Base-by-base conservation (phyloP, 1,140 invertebrate genomes). In the Psix sp. region DNA sequence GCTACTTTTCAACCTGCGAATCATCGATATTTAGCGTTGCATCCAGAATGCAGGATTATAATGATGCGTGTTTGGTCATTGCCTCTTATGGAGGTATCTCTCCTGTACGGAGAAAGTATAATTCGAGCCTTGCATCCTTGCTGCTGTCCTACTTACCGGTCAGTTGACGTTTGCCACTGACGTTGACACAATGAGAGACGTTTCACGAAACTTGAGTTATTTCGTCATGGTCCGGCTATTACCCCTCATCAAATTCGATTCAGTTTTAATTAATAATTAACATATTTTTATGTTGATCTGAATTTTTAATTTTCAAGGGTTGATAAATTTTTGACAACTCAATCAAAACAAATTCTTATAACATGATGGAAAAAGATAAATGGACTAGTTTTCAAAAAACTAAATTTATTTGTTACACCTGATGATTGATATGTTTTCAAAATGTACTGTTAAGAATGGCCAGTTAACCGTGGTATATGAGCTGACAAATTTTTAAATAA, bases 61-160 rank as follows among this genome's bases (percentile, higher is more conserved):
- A 40, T 73, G 56, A 59, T 40, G 36, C 62, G 49, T 38, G 43
- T 67, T 67, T 67, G 46, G 40, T 59, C 29, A 57, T 62, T 38
- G 29, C 71, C 65, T 70, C 67, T 76, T 72, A 74, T 73, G 68
- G 68, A 29, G 43, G 24, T 38, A 31, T 65, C 60, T 65, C 43
- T 36, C 43, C 29, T 26, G 45, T 38, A 36, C 56, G 62, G 82
- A 83, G 83, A 86, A 86, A 84, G 83, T 84, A 81, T 83, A 80
- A 82, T 80, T 80, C 79, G 78, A 83, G 77, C 76, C 80, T 84
- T 84, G 80, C 80, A 84, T 82, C 83, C 78, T 83, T 81, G 79
- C 77, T 81, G 74, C 76, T 57, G 82, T 84, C 72, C 84, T 66
- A 86, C 80, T 86, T 85, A 74, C 39, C 60, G 68, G 68, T 71